These are phyloP conservation scores for Drosophila melanica DNA, from an alignment of 1,140 invertebrate species.

Conservation along the genomic window DNA sequence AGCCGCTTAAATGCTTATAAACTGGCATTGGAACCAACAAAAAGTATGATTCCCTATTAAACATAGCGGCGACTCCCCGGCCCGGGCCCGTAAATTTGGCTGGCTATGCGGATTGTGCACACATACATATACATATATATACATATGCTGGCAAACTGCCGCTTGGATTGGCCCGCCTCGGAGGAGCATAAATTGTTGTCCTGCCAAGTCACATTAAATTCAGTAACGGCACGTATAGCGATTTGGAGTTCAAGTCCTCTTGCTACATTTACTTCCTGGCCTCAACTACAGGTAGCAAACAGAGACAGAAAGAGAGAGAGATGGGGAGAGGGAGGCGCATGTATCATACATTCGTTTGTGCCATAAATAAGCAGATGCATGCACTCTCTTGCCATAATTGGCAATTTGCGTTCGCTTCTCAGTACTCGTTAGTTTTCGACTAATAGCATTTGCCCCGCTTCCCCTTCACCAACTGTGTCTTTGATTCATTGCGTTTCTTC, in stretches of 20 bases:
- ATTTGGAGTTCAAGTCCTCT: conserved; percentile 40
- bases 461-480: neutral
- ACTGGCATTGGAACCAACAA: conserved; percentile 47
- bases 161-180: conserved; percentile 1
- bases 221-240: conserved; percentile 65
- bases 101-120: conserved; percentile 54
- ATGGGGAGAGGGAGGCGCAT: conserved; percentile 44
- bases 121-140: conserved; percentile 23
- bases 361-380: conserved; percentile 76
- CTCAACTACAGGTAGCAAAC: conserved; percentile 6
- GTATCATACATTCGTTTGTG: conserved; percentile 67
- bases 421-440: conserved; percentile 55
- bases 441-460: neutral
- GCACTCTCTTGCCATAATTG: conserved; percentile 69
- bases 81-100: conserved; percentile 27
- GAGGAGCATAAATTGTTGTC: conserved; percentile 66
- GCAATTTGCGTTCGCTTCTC: conserved; percentile 66
- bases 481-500: conserved; percentile 2
- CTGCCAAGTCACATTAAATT: conserved; percentile 69
- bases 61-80: neutral
- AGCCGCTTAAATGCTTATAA: conserved; percentile 75
- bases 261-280: neutral
- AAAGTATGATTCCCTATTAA: conserved; percentile 38
- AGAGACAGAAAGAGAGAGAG: conserved; percentile 37
- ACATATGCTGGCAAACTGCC: conserved; percentile 49